Conservation (phyloP, 2,888 invertebrate species). For the Baronia brevicornis region DNA sequence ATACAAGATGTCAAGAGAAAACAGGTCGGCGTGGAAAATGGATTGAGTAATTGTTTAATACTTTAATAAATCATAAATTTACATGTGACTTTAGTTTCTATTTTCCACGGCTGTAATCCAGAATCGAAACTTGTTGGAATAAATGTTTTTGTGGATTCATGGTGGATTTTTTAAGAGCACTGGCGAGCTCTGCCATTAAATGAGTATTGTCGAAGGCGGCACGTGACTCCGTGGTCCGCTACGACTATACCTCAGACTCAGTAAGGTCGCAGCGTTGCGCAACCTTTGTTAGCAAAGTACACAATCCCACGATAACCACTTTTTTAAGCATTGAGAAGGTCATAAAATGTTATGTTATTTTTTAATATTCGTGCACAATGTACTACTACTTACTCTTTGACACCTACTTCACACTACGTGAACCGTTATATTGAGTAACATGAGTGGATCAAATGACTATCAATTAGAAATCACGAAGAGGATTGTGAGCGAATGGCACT, state of each 20-base stretch:
- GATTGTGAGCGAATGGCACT: too few relatives aligned
- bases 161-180: constrained; percentile 40
- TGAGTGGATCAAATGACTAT: too few relatives aligned
- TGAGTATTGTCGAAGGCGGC: constrained; percentile 19
- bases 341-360: too few relatives aligned
- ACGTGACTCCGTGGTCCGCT: constrained; percentile 14
- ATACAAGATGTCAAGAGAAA: constrained; percentile 18
- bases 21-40: constrained; percentile 50
- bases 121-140: background rate
- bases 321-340: too few relatives aligned
- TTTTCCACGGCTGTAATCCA: constrained; percentile 45
- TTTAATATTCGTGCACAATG: too few relatives aligned
- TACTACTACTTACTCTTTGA: too few relatives aligned
- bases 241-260: background rate
- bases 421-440: too few relatives aligned
- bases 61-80: constrained; percentile 44
- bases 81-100: constrained; percentile 48
- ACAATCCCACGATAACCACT: too few relatives aligned
- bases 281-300: too few relatives aligned
- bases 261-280: too few relatives aligned
- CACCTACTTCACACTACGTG: too few relatives aligned
- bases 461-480: too few relatives aligned
- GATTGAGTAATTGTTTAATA: constrained; percentile 32
- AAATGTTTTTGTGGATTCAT: constrained; percentile 11
- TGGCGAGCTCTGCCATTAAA: constrained; percentile 15